A percentile compares a stretch with the other conserved stretches of the same genome.
phyloP scores from a whole-genome alignment of 2,888 invertebrate species.

The Endotricha flammealis region DNA sequence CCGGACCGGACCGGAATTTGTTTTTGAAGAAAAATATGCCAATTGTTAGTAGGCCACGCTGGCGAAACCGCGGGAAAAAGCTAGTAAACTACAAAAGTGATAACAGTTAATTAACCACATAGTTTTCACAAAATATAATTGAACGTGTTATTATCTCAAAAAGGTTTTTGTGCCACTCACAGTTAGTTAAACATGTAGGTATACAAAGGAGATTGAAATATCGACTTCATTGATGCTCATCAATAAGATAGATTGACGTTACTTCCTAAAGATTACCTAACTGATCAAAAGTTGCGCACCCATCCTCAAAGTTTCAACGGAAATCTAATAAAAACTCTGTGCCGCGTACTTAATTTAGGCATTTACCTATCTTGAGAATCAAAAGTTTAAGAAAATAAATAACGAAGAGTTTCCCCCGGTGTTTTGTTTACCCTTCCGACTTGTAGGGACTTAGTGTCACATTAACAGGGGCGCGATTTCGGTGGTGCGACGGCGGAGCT shows the following conservation, averaged over 20 bases:
- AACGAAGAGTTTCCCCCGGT: constrained; percentile 19
- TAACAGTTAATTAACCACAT: no score
- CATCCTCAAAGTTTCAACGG: constrained; percentile 22
- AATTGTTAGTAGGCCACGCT: no score
- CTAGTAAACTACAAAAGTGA: no score
- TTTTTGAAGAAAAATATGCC: no score
- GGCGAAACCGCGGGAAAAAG: no score
- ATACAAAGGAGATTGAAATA: neutral
- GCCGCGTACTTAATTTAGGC: constrained; percentile 23
- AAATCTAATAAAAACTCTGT: constrained; percentile 33
- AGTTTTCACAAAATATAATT: no score
- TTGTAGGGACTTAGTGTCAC: constrained; percentile 44
- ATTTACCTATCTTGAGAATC: constrained; percentile 31
- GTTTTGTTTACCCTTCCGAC: constrained; percentile 39
- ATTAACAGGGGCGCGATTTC: constrained; percentile 38
- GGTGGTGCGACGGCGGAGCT: constrained; percentile 25
- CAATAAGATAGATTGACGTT: constrained; percentile 7
- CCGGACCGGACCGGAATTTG: no score
- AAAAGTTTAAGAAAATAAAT: constrained; percentile 24
- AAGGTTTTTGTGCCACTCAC: neutral
- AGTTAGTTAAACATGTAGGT: neutral
- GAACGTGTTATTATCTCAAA: no score
- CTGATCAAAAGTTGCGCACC: constrained; percentile 18
- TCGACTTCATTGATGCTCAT: neutral
- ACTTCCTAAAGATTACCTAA: constrained; percentile 15